phyloP scores from a whole-genome alignment of 1,140 invertebrate species.

The Drosophila cardini region DNA sequence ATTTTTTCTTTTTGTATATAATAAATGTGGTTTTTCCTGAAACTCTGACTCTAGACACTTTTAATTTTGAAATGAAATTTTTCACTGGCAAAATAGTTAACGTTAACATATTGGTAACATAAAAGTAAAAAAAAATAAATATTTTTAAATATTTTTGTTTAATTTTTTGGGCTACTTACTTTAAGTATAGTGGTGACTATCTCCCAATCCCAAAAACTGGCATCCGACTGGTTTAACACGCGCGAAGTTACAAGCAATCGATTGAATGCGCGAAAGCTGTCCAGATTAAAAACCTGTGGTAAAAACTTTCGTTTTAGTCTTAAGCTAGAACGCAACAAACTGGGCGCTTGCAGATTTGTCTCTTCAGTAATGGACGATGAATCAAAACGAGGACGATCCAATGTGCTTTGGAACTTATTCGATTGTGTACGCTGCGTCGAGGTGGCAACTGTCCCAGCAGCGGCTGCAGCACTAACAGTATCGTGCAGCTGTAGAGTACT shows the following conservation, averaged over 20 bases:
- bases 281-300: constrained; percentile 82
- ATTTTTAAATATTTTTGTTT: not conserved
- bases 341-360: constrained; percentile 69
- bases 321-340: constrained; percentile 74
- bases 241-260: constrained; percentile 90
- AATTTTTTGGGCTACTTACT: constrained; percentile 86
- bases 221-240: constrained; percentile 90
- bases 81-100: too few relatives aligned
- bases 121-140: too few relatives aligned
- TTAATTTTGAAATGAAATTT: too few relatives aligned
- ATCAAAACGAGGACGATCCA: constrained; percentile 70
- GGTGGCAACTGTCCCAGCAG: constrained; percentile 17
- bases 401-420: constrained; percentile 32
- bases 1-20: too few relatives aligned
- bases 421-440: constrained; percentile 7
- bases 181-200: constrained; percentile 91
- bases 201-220: constrained; percentile 93
- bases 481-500: constrained; percentile 54
- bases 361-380: constrained; percentile 82
- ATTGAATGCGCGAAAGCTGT: constrained; percentile 86
- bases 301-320: constrained; percentile 76
- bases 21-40: too few relatives aligned
- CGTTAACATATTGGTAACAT: too few relatives aligned
- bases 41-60: too few relatives aligned
- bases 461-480: constrained; percentile 38